Evolutionary conservation across 2,888 invertebrate genomes (phyloP), one percentile per base, ranked within the genome.

Genomic region (Dasypogon diadema): DNA sequence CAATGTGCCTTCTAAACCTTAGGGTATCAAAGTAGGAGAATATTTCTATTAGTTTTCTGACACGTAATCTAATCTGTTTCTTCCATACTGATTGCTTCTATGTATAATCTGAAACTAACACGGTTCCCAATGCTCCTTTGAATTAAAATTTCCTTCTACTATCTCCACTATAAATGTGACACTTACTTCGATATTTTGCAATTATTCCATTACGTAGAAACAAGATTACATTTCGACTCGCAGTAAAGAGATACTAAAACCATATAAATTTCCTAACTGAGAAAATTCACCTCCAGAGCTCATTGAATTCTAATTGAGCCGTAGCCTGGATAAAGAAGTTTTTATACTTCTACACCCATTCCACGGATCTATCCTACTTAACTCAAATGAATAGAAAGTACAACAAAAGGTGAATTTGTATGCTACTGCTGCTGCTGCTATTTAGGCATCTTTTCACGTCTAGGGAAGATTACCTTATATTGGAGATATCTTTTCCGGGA

Each of bases 281-380:
- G 21, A 18, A 18, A 18, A 54, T 54, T 54, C 54, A 54, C 8
- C 2, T 6, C 18, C 16, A 12, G 21, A 18, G 21, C 54, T 54
- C 54, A 54, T 54, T 54, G 54, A 54, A 54, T 54, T 18, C 54
- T 54, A 54, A 54, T 54, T 54, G 54, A 5, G 16, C 54, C 6
- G 22, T 8, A 5, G 21, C 8, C 14, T n/a, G 16, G 48, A n/a
- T 48, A 14, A 14, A 18, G 2, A 54, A 54, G 54, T 54, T 54
- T 54, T 54, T 22, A 8, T 22, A 18, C n/a, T 54, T 54, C 54
- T 2, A 1, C 18, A 6, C 5, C 6, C 51, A 14, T 46, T 46
- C 18, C n/a, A 4, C 46, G 12, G 4, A 4, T 46, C 46, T 30
- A 30, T 5, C 34, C 10, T 10, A 30, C 5, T 10, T 30, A 30